phyloP scores from a whole-genome alignment of 2,797 vertebrate genomes.

The Eptatretus atami region DNA sequence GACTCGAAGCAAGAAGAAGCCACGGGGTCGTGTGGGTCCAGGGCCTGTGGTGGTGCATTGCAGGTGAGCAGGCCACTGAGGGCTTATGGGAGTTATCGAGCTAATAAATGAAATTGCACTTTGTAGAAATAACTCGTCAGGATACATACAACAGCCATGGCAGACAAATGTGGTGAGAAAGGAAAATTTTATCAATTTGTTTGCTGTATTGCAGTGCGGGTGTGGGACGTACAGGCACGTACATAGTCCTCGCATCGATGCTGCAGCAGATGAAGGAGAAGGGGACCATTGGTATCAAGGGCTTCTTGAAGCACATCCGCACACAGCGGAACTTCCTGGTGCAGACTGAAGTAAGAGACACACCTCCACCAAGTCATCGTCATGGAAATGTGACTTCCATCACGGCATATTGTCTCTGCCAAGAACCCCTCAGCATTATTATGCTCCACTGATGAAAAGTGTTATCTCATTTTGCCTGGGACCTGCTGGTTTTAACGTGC shows the following conservation, averaged over 20 bases:
- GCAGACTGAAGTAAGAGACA: constrained; percentile 54
- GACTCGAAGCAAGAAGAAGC: too few relatives aligned
- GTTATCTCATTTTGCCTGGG: neutral
- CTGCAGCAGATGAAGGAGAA: constrained; percentile 51
- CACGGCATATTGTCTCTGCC: too few relatives aligned
- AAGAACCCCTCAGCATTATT: neutral
- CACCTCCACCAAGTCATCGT: too few relatives aligned
- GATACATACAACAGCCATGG: neutral
- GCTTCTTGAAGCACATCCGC: constrained; percentile 78
- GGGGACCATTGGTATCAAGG: constrained; percentile 38
- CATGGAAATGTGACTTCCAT: too few relatives aligned
- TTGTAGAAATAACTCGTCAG: neutral
- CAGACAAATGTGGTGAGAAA: neutral
- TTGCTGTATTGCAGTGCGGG: constrained; percentile 31
- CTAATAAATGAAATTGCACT: too few relatives aligned
- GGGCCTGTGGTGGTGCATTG: constrained; percentile 1
- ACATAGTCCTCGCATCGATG: constrained; percentile 89
- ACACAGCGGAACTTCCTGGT: constrained; percentile 81
- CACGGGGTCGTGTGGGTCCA: neutral
- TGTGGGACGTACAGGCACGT: constrained; percentile 65
- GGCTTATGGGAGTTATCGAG: too few relatives aligned
- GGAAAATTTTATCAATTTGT: neutral
- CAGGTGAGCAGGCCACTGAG: neutral
- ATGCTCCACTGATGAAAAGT: neutral
- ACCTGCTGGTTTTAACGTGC: too few relatives aligned